Conservation (phyloP, 2,797 vertebrate genomes). For the Octomys mimax region DNA sequence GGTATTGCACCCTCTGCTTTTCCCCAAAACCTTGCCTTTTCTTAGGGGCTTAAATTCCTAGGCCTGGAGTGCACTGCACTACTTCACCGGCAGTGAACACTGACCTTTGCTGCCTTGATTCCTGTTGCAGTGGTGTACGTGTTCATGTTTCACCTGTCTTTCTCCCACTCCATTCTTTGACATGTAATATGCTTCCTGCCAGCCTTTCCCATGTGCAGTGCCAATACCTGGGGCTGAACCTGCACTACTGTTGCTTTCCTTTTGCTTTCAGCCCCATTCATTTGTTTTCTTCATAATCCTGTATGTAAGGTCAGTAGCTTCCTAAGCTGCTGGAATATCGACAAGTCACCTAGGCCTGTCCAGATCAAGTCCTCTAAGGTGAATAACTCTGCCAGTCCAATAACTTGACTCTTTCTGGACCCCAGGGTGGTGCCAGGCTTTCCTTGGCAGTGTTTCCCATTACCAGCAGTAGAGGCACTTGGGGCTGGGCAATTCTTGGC, state of each 20-base stretch:
- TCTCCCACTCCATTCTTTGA: neutral
- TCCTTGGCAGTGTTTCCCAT: neutral
- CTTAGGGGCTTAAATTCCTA: neutral
- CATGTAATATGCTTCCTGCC: neutral
- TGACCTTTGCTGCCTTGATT: neutral
- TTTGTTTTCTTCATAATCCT: slow-evolving; percentile 15
- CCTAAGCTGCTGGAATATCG: slow-evolving; percentile 3
- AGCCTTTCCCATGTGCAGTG: neutral
- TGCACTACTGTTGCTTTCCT: neutral
- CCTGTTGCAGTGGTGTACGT: neutral
- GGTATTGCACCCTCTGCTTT: neutral
- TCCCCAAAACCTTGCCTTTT: neutral
- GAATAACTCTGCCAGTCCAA: neutral
- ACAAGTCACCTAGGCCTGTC: neutral
- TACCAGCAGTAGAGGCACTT: neutral
- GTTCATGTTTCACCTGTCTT: neutral
- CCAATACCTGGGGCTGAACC: neutral
- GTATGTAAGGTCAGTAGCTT: slow-evolving; percentile 3
- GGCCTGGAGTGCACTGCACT: neutral
- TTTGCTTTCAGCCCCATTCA: slow-evolving; percentile 9
- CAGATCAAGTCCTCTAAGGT: neutral
- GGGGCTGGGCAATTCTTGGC: neutral
- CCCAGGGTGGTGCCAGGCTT: neutral
- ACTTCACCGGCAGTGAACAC: neutral
- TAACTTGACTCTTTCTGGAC: neutral